These are phyloP conservation scores for Leucophenga montana DNA, from an alignment of 2,888 invertebrate species.

Conservation along the genomic window DNA sequence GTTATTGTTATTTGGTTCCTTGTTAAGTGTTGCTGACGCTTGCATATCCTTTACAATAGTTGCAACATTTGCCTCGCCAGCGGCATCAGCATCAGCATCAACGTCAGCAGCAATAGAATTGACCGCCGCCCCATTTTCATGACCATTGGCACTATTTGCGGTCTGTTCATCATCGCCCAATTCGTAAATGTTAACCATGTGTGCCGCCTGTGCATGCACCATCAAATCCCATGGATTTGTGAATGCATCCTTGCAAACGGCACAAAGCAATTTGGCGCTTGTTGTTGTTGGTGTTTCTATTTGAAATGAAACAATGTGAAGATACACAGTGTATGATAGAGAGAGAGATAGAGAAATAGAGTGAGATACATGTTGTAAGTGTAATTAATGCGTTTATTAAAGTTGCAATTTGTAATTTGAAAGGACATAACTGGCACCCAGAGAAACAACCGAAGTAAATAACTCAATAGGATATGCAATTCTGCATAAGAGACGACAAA, in stretches of 20 bases:
- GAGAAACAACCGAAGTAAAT: constrained; percentile 50
- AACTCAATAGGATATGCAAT: constrained; percentile 66
- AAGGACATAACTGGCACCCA: background rate
- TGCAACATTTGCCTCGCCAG: constrained; percentile 37
- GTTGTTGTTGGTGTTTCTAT: constrained; percentile 70
- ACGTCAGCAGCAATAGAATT: constrained; percentile 17
- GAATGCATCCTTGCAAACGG: constrained; percentile 80
- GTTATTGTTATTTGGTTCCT: constrained; percentile 64
- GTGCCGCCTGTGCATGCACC: constrained; percentile 81
- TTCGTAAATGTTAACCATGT: constrained; percentile 82
- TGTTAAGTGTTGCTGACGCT: constrained; percentile 59
- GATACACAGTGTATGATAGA: background rate
- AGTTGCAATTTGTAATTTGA: constrained; percentile 53
- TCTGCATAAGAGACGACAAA: constrained; percentile 44
- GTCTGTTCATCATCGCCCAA: constrained; percentile 73
- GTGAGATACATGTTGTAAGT: constrained; percentile 38
- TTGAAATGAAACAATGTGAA: constrained; percentile 31
- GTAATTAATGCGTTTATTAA: constrained; percentile 51
- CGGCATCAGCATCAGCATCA: constrained; percentile 48
- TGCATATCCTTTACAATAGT: constrained; percentile 51
- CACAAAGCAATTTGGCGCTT: constrained; percentile 76
- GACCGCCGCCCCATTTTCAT: constrained; percentile 32
- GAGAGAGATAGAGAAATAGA: constrained; percentile 52
- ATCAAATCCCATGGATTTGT: constrained; percentile 81
- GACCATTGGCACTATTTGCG: constrained; percentile 32